These are phyloP conservation scores for Trialeurodes vaporariorum DNA, from an alignment of 1,140 invertebrate genomes.

Conservation along the genomic window DNA sequence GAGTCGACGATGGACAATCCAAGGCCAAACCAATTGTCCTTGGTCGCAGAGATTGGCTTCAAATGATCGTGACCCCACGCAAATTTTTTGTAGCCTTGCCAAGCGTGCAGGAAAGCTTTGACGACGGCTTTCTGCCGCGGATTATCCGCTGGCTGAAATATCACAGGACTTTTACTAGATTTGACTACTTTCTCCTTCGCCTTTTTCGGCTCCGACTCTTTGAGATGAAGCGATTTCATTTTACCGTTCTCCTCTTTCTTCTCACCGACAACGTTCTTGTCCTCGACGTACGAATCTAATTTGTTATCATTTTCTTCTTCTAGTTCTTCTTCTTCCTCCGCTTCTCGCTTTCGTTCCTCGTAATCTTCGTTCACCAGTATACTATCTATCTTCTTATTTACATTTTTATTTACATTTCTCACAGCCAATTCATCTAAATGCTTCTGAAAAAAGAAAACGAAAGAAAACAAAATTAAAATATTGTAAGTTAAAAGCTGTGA, in stretches of 20 bases:
- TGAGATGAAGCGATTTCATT: background rate
- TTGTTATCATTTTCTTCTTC: too few species aligned
- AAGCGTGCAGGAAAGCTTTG: slow-evolving; percentile 78
- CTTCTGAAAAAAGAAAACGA: background rate
- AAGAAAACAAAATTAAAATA: too few species aligned
- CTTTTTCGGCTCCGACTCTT: background rate
- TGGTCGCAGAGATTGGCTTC: slow-evolving; percentile 67
- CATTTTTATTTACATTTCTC: background rate
- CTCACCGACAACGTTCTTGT: background rate
- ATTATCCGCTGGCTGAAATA: slow-evolving; percentile 56
- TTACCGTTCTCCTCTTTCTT: background rate
- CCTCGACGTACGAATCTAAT: background rate
- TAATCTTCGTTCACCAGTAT: background rate
- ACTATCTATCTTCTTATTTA: background rate
- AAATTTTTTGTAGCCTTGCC: slow-evolving; percentile 78
- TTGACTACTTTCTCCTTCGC: background rate
- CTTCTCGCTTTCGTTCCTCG: background rate
- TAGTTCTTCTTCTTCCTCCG: background rate
- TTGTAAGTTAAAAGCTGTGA: too few species aligned
- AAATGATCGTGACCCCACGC: slow-evolving; percentile 93
- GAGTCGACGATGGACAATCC: slow-evolving; percentile 85
- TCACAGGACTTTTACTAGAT: slow-evolving; percentile 14
- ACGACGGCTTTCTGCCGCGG: slow-evolving; percentile 68
- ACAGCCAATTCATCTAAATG: background rate
- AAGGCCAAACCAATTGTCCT: slow-evolving; percentile 82